phyloP scores from a whole-genome alignment of 2,888 invertebrate genomes.

The Pachliopta kotzebuea region DNA sequence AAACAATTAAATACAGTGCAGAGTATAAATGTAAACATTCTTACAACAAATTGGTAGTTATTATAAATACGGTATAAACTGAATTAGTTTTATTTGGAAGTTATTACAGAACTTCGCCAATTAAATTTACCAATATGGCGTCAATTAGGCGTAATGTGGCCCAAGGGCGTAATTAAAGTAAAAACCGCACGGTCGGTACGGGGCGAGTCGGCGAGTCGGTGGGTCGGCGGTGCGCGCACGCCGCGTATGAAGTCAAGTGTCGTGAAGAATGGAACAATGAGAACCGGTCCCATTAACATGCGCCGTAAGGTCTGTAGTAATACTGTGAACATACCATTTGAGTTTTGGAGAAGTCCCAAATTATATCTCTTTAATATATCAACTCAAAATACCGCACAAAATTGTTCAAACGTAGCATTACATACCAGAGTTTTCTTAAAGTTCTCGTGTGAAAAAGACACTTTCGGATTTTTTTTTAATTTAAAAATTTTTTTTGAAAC shows the following conservation, averaged over 20 bases:
- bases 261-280: constrained; percentile 29
- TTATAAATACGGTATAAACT: constrained; percentile 7
- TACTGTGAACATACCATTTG: not conserved
- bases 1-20: too few relatives aligned
- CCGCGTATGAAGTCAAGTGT: constrained; percentile 22
- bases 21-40: too few relatives aligned
- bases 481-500: too few relatives aligned
- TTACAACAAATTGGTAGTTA: constrained; percentile 6
- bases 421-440: too few relatives aligned
- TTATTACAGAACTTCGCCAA: constrained; percentile 17
- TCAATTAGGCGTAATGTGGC: constrained; percentile 26
- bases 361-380: too few relatives aligned
- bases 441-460: too few relatives aligned
- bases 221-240: constrained; percentile 3
- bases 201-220: constrained; percentile 2
- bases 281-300: constrained; percentile 28
- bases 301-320: constrained; percentile 19
- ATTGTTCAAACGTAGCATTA: too few relatives aligned
- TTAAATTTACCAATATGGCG: constrained; percentile 28
- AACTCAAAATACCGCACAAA: too few relatives aligned
- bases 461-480: too few relatives aligned
- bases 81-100: constrained; percentile 21
- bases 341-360: not conserved
- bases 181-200: constrained; percentile 12
- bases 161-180: constrained; percentile 26